Base-by-base conservation (phyloP, 2,888 invertebrate species). In the Hirtodrosophila cameraria region DNA sequence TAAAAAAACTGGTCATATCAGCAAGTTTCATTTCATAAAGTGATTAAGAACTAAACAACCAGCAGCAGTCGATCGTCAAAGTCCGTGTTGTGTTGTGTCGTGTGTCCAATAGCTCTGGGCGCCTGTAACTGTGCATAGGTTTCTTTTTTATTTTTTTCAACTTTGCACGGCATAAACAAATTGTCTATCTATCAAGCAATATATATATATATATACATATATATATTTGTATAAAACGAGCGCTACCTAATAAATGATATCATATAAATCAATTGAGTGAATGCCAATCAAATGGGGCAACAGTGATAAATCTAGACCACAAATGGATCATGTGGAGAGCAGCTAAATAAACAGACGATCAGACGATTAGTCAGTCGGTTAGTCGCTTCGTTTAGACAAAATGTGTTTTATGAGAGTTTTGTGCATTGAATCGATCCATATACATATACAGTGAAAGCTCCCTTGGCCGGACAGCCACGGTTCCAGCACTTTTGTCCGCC, bases 271-370 rank as follows among this genome's bases (percentile, higher is more conserved):
- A 82, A 82, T 86, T 86, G 79, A 85, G 73, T 79, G 57, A 60
- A 75, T 75, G 87, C 80, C 87, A 86, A 82, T 86, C 82, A 86
- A 82, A 59, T 84, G 72, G 66, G n/a, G 45, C 79, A 79, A 76
- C 63, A 53, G 55, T 64, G 71, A 81, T 80, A 80, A 74, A 81
- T 76, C 79, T 79, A 66, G 46, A 42, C 50, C 46, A 49, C 59
- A 68, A 81, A 65, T 69, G 54, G 70, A 73, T 75, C 73, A 60
- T 57, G 61, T 39, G 16, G 38, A 57, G 30, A 28, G 28, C 20
- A 36, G 9, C 35, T 48, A 60, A 52, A 60, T 69, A 68, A 69
- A 63, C 64, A 69, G 16, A 64, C 35, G 12, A 38, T 30, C 38
- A 28, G 16, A n/a, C n/a, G n/a, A n/a, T n/a, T n/a, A n/a, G n/a